Percentiles rank a stretch among this genome's conserved stretches.
Conservation (phyloP, 2,888 invertebrate genomes). For the Fragum sueziense region DNA sequence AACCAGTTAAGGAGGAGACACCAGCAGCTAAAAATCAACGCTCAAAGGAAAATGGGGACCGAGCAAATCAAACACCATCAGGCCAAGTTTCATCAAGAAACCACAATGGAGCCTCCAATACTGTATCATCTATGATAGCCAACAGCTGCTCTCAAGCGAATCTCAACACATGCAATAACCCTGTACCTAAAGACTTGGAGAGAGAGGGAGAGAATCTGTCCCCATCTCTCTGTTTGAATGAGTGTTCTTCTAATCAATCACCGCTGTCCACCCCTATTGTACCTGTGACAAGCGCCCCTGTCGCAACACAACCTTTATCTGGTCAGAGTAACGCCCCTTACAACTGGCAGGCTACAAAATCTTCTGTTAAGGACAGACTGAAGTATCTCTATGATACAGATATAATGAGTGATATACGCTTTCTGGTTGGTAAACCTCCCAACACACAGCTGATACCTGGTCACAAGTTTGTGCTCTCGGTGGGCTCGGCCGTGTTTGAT, state of each 20-base stretch:
- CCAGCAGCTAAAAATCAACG: conserved; percentile 58
- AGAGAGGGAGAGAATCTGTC: conserved; percentile 19
- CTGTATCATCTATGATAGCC: conserved; percentile 59
- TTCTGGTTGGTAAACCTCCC: conserved; percentile 89
- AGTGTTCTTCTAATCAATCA: conserved; percentile 29
- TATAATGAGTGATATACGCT: conserved; percentile 89
- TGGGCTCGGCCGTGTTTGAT: conserved; percentile 93
- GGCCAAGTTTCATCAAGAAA: conserved; percentile 36
- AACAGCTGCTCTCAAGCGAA: conserved; percentile 56
- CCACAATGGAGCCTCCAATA: conserved; percentile 47
- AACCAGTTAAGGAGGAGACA: conserved; percentile 50
- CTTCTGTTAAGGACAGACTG: conserved; percentile 89
- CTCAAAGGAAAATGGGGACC: conserved; percentile 32
- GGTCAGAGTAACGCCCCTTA: conserved; percentile 70
- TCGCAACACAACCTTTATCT: conserved; percentile 29
- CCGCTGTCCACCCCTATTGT: conserved; percentile 45
- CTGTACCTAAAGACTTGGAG: conserved; percentile 29
- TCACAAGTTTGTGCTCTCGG: conserved; percentile 88
- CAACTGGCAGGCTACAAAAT: conserved; percentile 88
- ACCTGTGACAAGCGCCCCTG: conserved; percentile 55
- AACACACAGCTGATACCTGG: conserved; percentile 87
- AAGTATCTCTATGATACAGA: conserved; percentile 88
- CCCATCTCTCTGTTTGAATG: conserved; percentile 41
- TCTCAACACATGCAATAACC: conserved; percentile 40
- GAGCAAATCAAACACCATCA: conserved; percentile 39